A percentile compares a stretch with the other conserved stretches of the same genome.
These are phyloP conservation scores for Thelaira solivaga DNA, from an alignment of 2,888 invertebrate species.

Conservation along the genomic window DNA sequence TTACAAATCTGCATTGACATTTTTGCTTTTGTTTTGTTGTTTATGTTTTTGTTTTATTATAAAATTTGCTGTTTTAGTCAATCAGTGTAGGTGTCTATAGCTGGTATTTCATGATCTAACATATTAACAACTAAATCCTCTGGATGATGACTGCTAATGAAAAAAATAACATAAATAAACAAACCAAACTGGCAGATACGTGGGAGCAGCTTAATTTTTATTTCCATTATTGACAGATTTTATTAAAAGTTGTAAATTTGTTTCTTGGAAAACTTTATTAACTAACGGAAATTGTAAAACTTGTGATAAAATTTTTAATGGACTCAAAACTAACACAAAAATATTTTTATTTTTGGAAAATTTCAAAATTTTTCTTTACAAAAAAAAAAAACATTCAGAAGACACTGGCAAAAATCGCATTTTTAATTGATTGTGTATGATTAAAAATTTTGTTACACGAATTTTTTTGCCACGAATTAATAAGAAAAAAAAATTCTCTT, in stretches of 20 bases:
- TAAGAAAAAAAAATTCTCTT: no score
- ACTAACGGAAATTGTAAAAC: background rate
- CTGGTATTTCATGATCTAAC: conserved; percentile 41
- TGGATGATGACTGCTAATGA: conserved; percentile 55
- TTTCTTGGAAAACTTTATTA: background rate
- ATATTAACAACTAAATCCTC: conserved; percentile 50
- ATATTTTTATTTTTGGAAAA: no score
- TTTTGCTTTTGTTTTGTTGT: conserved; percentile 66
- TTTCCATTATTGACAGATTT: background rate
- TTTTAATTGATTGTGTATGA: no score
- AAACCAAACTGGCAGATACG: background rate
- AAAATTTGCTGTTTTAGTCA: no score
- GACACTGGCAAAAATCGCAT: no score
- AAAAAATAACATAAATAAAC: background rate
- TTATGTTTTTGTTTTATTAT: conserved; percentile 13
- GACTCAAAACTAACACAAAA: no score
- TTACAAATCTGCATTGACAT: conserved; percentile 75
- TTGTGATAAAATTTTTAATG: conserved; percentile 4
- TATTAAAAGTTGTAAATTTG: conserved; percentile 2
- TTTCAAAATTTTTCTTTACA: no score
- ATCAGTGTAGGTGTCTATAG: conserved; percentile 7
- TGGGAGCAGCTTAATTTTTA: no score
- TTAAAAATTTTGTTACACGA: no score
- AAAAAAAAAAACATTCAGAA: no score
- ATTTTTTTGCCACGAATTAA: no score